phyloP scores from a whole-genome alignment of 2,797 vertebrate genomes.

The Melopsittacus undulatus region DNA sequence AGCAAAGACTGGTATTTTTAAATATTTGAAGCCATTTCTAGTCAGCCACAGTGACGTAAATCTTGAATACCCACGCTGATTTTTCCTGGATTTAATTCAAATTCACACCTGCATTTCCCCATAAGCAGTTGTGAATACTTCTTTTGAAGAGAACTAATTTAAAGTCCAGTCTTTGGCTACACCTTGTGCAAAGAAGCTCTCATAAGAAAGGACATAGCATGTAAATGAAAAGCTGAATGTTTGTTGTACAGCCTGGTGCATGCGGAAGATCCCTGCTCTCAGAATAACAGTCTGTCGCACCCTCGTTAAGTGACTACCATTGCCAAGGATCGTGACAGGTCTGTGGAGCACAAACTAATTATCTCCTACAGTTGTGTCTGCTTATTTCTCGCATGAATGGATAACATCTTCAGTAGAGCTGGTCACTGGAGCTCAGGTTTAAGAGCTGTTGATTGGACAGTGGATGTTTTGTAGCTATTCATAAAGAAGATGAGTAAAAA shows the following conservation, averaged over 20 bases:
- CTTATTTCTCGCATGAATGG: slow-evolving; percentile 69
- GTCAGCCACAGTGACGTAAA: background rate
- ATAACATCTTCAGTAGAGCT: slow-evolving; percentile 45
- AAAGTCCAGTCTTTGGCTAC: background rate
- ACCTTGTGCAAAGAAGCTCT: background rate
- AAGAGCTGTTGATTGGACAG: slow-evolving; percentile 39
- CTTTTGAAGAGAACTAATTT: background rate
- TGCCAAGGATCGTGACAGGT: slow-evolving; percentile 45
- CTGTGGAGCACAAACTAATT: slow-evolving; percentile 65
- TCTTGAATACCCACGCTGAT: background rate
- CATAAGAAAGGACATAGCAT: background rate
- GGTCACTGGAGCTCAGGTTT: slow-evolving; percentile 50
- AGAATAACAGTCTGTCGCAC: slow-evolving; percentile 4
- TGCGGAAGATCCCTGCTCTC: background rate
- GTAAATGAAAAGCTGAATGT: background rate
- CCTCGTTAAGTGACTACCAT: background rate
- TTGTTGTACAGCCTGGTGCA: background rate
- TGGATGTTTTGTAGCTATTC: slow-evolving; percentile 54
- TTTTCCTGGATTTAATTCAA: background rate
- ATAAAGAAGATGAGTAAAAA: slow-evolving; percentile 66
- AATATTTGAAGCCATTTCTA: background rate
- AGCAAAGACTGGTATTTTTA: background rate
- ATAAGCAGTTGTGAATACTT: background rate
- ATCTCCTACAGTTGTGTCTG: slow-evolving; percentile 45
- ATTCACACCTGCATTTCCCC: background rate